Evolutionary conservation across 2,797 vertebrate species (phyloP), one percentile per base, ranked within the genome.

Genomic region (Bradypodion ventrale): DNA sequence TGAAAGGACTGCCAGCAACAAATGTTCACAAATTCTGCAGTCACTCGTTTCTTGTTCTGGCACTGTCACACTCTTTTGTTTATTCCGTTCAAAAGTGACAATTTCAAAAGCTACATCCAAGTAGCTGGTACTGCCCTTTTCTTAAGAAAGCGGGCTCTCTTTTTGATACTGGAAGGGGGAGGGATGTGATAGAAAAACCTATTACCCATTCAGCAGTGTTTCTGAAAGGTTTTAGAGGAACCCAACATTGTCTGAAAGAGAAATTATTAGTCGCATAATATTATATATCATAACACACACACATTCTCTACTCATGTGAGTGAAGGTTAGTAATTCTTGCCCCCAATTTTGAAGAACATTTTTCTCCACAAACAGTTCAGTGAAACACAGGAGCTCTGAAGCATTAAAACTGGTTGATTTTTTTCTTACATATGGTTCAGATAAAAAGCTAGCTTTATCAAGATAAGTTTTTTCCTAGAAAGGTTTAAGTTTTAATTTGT

Each of bases 1-100:
- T 77, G 86, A 84, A 87, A 84, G 46, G 44, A 77, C 29, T 56
- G 1, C 76, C 75, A 9, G 70, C 59, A 59, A 72, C 1, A 83
- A 88, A 62, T 0, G 35, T 5, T 46, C 0, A 25, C 9, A 2
- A 25, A 60, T 79, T 86, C n/a, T 23, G 46, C 23, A 75, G 90
- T 40, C 0, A 0, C 37, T 80, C 12, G 15, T 37, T 76, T 0
- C 8, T 66, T 85, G 2, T 1, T 25, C 81, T 46, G 80, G 52
- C 44, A 32, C 5, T 49, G 40, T 56, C 37, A 32, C 59, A 65
- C 16, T 81, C 56, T 81, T 80, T 76, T 80, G 59, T 78, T 87
- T 87, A 32, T 7, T 40, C 29, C 2, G 10, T 44, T 74, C 63
- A 42, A 78, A 84, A 88, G 23, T 76, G 65, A 7, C 7, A 81